Evolutionary conservation across 1,140 invertebrate species (phyloP), one percentile per base, ranked within the genome.

Genomic region (Elysia chlorotica): DNA sequence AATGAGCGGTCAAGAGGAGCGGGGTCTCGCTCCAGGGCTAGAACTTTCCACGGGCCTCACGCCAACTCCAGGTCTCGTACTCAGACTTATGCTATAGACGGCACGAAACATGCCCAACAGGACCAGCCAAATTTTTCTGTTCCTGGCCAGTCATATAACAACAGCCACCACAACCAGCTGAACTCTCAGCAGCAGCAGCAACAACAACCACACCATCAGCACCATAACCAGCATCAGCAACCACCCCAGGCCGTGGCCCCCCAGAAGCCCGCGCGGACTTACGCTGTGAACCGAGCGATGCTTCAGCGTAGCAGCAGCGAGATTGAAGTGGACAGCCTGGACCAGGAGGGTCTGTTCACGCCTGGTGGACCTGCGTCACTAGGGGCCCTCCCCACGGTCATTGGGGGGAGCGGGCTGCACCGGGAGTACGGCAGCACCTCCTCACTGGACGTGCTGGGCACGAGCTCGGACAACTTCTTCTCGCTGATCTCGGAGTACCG

Each of bases 291-390:
- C 36, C 78, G 77, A 62, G 67, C 75, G 19, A 79, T 76, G 48
- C 76, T 88, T 56, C 90, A 92, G 83, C 88, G 92, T 68, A 92
- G 92, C 78, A 92, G 92, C 83, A 92, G 91, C 70, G 92, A 91
- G 76, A 82, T 92, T 75, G 92, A 92, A 80, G 86, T 92, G 82
- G 91, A 91, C 73, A 90, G 91, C 73, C 82, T 86, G 56, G 82
- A 82, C 21, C n/a, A n/a, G n/a, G n/a, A n/a, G n/a, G n/a, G n/a
- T n/a, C 79, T 76, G 28, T 83, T 83, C 69, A 76, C 80, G 61
- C 79, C 80, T 65, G 76, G 80, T 75, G 74, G 78, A 30, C 33
- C 78, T 6, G 57, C 69, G n/a, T 35, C 70, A 31, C n/a, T n/a
- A n/a, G n/a, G n/a, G n/a, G n/a, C n/a, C n/a, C n/a, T n/a, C n/a